Evolutionary conservation across 2,113 vertebrate species (phyloP), one percentile per base, ranked within the genome.

Genomic region (Leuciscus idus): DNA sequence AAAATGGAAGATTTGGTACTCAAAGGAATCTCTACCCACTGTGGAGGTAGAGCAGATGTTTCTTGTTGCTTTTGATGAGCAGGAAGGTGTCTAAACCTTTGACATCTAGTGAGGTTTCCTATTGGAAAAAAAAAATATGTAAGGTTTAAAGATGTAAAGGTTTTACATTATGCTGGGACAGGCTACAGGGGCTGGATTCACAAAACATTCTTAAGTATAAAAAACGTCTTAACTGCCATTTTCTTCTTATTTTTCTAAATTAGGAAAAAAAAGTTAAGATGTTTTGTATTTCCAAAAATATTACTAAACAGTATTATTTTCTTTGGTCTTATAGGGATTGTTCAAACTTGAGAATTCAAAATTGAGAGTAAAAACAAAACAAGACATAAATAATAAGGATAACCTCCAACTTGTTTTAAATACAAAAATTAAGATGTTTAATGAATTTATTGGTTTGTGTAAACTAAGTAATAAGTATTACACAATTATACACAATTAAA

Each of bases 41-140:
- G 21, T 73, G 64, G 83, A 83, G 46, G 55, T 11, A 80, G 79
- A 86, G 84, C 84, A 87, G 76, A 89, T 86, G 84, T 72, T 78
- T 84, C 33, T 21, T 70, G 84, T 78, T 81, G 68, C 28, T 77
- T 81, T 52, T 81, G 86, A 88, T 77, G 81, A 88, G 81, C 85
- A 84, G n/a, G 9, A 28, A 52, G 57, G 15, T 13, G 36, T 30
- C 33, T 73, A 52, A 62, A 62, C 21, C 50, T 46, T 30, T 88
- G n/a, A 55, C 66, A 62, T 19, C 46, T 21, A 64, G 23, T 36
- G 72, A 79, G 48, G 4, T 21, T 57, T n/a, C 57, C 2, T 21
- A 68, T 64, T 85, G 62, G 33, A 64, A 64, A 28, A 28, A 28
- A 28, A 74, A 74, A 77, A 59, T 5, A 74, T 46, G 21, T 46